A percentile compares a stretch with the other conserved stretches of the same genome.
Conservation (phyloP, 2,113 vertebrate species). For the Chamaea fasciata region DNA sequence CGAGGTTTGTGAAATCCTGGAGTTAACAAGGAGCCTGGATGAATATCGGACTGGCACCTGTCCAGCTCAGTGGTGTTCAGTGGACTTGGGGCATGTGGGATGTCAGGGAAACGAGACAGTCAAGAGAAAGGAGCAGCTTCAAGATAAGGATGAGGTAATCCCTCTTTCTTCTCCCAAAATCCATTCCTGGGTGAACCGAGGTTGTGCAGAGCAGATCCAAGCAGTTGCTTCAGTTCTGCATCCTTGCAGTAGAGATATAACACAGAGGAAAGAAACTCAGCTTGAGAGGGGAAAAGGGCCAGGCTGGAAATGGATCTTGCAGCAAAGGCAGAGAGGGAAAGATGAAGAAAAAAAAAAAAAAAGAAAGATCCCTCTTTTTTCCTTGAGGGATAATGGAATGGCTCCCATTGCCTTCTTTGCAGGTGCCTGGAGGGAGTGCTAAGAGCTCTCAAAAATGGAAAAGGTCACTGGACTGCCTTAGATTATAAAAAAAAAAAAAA, state of each 20-base stretch:
- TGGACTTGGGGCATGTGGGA: neutral
- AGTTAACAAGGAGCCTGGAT: constrained; percentile 78
- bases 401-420: neutral
- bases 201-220: neutral
- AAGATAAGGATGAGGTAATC: neutral
- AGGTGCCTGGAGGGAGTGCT: neutral
- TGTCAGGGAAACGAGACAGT: neutral
- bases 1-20: constrained; percentile 68
- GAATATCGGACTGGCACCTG: constrained; percentile 73
- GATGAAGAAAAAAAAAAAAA: neutral
- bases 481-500: neutral
- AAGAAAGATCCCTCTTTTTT: neutral
- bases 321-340: neutral
- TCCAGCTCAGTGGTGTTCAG: constrained; percentile 73
- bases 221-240: neutral
- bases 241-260: neutral
- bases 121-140: neutral
- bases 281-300: neutral
- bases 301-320: neutral
- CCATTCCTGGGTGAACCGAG: neutral
- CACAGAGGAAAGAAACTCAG: neutral
- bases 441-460: neutral
- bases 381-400: neutral
- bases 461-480: neutral
- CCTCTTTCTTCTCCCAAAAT: neutral